phyloP scores from a whole-genome alignment of 2,113 vertebrate genomes.

The Oncorhynchus clarkii region DNA sequence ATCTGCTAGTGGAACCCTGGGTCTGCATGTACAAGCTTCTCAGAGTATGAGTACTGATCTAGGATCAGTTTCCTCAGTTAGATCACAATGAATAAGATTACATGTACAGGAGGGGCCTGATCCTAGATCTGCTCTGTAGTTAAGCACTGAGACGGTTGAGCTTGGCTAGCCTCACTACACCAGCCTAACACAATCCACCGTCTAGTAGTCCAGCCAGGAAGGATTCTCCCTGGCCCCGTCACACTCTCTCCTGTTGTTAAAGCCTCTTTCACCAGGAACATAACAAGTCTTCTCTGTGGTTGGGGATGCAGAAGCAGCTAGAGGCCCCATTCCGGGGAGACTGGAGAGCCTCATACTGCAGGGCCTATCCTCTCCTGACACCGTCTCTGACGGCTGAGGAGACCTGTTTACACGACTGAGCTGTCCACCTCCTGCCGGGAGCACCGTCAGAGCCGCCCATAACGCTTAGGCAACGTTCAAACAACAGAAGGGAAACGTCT shows the following conservation, averaged over 20 bases:
- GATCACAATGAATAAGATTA: too few species aligned
- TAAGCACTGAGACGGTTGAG: too few species aligned
- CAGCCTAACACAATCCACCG: neutral
- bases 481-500: constrained; percentile 16
- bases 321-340: constrained; percentile 21
- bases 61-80: too few species aligned
- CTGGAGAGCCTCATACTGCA: constrained; percentile 11
- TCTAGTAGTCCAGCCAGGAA: neutral
- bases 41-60: too few species aligned
- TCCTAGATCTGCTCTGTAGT: too few species aligned
- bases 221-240: neutral
- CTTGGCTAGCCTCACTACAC: too few species aligned
- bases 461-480: neutral
- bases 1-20: too few species aligned
- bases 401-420: constrained; percentile 32
- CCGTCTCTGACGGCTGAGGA: constrained; percentile 34
- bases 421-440: constrained; percentile 23
- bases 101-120: too few species aligned
- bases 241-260: neutral
- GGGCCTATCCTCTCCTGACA: constrained; percentile 6
- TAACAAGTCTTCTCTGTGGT: constrained; percentile 6
- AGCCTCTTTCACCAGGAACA: neutral
- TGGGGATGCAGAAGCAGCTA: neutral
- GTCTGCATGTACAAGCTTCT: too few species aligned
- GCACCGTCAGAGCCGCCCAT: neutral